phyloP scores from a whole-genome alignment of 1,140 invertebrate species.

The Drosophila suzukii region DNA sequence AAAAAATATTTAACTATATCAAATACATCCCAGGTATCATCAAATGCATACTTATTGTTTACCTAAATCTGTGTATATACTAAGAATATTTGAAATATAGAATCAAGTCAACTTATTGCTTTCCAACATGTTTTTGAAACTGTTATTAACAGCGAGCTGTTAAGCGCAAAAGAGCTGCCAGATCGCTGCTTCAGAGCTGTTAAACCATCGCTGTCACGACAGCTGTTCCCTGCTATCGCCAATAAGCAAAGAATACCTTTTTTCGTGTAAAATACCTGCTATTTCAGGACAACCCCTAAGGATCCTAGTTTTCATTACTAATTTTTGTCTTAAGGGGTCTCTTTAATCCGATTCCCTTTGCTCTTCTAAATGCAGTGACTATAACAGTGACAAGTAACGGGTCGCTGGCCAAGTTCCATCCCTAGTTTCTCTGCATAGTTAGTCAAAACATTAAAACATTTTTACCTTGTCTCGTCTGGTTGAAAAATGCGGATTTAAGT shows the following conservation, averaged over 20 bases:
- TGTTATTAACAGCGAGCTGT: constrained; percentile 2
- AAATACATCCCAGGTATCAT: no score
- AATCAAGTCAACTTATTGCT: no score
- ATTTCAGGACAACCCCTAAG: not conserved
- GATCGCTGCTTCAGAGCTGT: not conserved
- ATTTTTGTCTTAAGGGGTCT: no score
- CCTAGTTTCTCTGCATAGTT: constrained; percentile 18
- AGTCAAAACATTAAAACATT: constrained; percentile 70
- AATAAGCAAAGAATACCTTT: not conserved
- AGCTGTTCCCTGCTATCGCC: constrained; percentile 20
- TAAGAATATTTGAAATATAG: no score
- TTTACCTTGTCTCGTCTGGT: constrained; percentile 26
- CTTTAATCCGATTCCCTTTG: no score
- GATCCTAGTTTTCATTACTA: not conserved
- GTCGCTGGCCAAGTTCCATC: constrained; percentile 1
- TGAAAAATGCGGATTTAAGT: constrained; percentile 62
- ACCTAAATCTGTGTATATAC: no score
- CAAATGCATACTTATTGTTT: no score
- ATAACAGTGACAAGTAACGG: not conserved
- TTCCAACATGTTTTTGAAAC: no score
- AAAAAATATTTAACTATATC: no score
- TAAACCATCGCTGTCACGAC: constrained; percentile 14
- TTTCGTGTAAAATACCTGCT: not conserved
- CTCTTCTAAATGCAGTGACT: not conserved
- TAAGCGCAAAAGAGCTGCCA: constrained; percentile 4